Conservation (phyloP, 1,140 invertebrate species). For the Drosophila melanogaster region Release_6_plus_ISO1_MT NT_037436.4:10562001-10562500, state of each 20-base stretch:
- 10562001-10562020: constrained; percentile 78
- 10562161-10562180: constrained; percentile 64
- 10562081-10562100: constrained; percentile 72
- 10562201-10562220: constrained; percentile 59
- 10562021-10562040: constrained; percentile 81
- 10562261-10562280: constrained; percentile 82
- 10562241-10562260: constrained; percentile 61
- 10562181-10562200: constrained; percentile 61
- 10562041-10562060: constrained; percentile 67
- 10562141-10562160: constrained; percentile 50
- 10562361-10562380: not conserved
- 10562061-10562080: constrained; percentile 31
- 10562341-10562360: not conserved
- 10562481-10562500: not conserved
- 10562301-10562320: constrained; percentile 30
- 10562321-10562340: not conserved
- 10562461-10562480: not conserved
- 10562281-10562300: constrained; percentile 76
- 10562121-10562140: constrained; percentile 49
- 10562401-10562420: too few species aligned
- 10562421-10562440: too few species aligned
- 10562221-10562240: constrained; percentile 67
- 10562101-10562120: constrained; percentile 82
- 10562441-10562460: too few species aligned
- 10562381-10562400: too few species aligned